Evolutionary conservation across 2,797 vertebrate genomes (phyloP), one percentile per base, ranked within the genome.

Genomic region (Vireo griseus): DNA sequence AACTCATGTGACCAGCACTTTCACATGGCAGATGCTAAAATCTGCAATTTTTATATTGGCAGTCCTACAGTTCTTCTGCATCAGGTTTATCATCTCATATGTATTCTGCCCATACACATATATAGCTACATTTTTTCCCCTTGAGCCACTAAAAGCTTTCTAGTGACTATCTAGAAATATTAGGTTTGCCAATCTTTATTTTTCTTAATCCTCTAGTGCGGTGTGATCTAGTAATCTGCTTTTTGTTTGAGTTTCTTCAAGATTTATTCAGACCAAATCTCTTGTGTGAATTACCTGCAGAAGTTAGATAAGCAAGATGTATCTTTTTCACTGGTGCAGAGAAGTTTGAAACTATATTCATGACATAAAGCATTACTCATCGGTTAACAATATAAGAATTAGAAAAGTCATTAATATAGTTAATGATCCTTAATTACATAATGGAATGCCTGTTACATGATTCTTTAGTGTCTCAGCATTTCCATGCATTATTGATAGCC

Each of bases 401-500:
- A 97, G 86, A 91, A 95, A 97, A 86, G 44, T 72, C 88, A 88
- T 96, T 95, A 97, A 96, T 96, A 83, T 83, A 95, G 89, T 87
- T 97, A 96, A 97, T 94, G 84, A 91, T 94, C 55, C 93, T 97
- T 95, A 97, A 97, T 97, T 93, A 79, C 86, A 94, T 95, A 97
- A 96, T 92, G 78, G 90, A 96, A 95, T 96, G 89, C 80, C 88
- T 90, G 48, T 86, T 93, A 88, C 88, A 92, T 86, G 71, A 96
- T 97, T 92, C 86, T 96, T 97, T 97, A 90, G 86, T 94, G 74
- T 90, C 85, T 89, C 92, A 92, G 61, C 44, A 92, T 96, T 96
- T 91, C 90, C 75, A 95, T 86, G 88, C 57, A 79, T 97, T 97
- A 96, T 96, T 97, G 96, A 96, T 96, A 96, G 85, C 31, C 94